Conservation (phyloP, 1,140 invertebrate species). For the Diabrotica undecimpunctata region DNA sequence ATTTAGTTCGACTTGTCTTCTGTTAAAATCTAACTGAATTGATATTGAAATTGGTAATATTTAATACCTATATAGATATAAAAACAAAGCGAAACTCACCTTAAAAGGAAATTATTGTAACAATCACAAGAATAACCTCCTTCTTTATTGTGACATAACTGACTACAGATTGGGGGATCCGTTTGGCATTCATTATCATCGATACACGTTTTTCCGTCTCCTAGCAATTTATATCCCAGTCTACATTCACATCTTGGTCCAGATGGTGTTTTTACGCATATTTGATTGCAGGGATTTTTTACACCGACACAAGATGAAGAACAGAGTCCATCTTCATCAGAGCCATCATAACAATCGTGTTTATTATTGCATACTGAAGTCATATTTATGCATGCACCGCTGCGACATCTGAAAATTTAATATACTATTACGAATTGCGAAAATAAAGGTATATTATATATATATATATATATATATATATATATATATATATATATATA, state of each 20-base stretch:
- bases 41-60: too few species aligned
- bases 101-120: conserved; percentile 67
- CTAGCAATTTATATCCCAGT: conserved; percentile 55
- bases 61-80: too few species aligned
- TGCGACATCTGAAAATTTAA: conserved; percentile 55
- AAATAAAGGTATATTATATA: too few species aligned
- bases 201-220: conserved; percentile 52
- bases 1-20: too few species aligned
- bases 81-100: conserved; percentile 40
- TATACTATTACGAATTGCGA: too few species aligned
- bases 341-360: conserved; percentile 63
- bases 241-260: conserved; percentile 70
- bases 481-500: too few species aligned
- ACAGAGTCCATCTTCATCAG: conserved; percentile 42
- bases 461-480: too few species aligned
- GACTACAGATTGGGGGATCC: conserved; percentile 47
- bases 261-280: conserved; percentile 63
- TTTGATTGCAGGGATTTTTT: conserved; percentile 53
- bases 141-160: conserved; percentile 48
- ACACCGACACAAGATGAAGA: conserved; percentile 56
- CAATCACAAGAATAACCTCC: conserved; percentile 66
- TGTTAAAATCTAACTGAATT: too few species aligned
- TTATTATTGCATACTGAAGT: conserved; percentile 62
- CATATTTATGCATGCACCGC: conserved; percentile 60
- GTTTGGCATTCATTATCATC: conserved; percentile 70